Conservation (phyloP, 2,113 vertebrate genomes). For the Equus quagga region DNA sequence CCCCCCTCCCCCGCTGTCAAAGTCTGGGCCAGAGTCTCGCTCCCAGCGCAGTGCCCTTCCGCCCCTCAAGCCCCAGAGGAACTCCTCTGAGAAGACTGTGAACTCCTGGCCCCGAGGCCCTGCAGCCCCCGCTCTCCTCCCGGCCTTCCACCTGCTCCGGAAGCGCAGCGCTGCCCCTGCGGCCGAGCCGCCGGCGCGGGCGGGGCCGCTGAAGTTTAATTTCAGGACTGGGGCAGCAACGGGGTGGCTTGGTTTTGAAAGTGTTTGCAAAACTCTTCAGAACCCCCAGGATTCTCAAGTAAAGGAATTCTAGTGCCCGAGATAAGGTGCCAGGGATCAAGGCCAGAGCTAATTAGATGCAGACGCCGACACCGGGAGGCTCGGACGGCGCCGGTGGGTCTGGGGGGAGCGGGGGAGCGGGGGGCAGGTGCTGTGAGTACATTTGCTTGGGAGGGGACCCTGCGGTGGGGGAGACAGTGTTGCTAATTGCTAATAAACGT, state of each 20-base stretch:
- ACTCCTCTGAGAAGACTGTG: background rate
- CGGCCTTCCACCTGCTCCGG: background rate
- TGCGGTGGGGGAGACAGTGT: background rate
- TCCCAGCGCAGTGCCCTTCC: background rate
- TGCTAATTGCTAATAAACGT: constrained; percentile 68
- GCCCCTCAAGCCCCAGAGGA: background rate
- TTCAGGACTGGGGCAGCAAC: background rate
- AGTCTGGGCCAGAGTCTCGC: background rate
- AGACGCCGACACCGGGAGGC: too few relatives aligned
- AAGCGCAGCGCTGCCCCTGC: too few relatives aligned
- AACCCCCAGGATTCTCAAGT: background rate
- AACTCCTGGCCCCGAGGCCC: too few relatives aligned
- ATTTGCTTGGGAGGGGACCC: background rate
- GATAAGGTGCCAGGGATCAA: background rate
- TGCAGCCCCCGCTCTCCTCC: background rate
- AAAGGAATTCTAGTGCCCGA: background rate
- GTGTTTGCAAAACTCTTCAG: background rate
- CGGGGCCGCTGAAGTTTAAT: too few relatives aligned
- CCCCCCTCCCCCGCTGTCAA: background rate
- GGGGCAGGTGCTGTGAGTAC: background rate
- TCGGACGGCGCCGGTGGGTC: too few relatives aligned
- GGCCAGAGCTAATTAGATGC: background rate
- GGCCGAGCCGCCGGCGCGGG: too few relatives aligned
- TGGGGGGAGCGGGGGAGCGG: too few relatives aligned
- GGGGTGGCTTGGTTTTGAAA: background rate